Conservation (phyloP, 2,113 vertebrate species). For the Rhabdornis inornatus region DNA sequence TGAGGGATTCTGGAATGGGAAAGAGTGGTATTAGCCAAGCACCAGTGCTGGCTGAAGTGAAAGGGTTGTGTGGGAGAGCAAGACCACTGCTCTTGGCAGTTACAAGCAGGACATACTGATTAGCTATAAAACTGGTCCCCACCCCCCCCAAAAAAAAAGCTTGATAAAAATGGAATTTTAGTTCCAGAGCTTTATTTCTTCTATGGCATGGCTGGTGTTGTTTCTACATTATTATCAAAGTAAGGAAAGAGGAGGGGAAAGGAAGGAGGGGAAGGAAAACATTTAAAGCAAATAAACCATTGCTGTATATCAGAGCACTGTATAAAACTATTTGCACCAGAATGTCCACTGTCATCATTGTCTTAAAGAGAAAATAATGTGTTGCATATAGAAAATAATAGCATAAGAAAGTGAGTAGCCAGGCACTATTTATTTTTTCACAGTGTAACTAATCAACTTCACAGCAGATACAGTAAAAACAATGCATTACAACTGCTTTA, state of each 20-base stretch:
- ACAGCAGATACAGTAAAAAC: constrained; percentile 48
- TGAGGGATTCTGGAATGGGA: background rate
- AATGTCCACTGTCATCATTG: background rate
- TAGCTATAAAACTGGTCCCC: background rate
- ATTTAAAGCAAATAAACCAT: background rate
- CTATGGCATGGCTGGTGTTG: background rate
- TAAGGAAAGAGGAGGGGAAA: background rate
- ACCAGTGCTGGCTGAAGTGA: accelerated
- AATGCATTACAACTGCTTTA: constrained; percentile 31
- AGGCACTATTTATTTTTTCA: constrained; percentile 65
- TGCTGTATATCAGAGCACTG: background rate
- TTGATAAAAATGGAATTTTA: background rate
- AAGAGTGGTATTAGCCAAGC: background rate
- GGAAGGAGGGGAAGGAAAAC: background rate
- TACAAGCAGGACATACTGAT: background rate
- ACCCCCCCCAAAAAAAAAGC: too few species aligned
- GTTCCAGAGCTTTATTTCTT: background rate
- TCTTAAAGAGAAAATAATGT: background rate
- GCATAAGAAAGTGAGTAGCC: background rate
- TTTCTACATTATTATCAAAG: background rate
- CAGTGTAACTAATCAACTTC: constrained; percentile 51
- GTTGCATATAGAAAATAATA: background rate
- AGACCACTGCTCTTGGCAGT: background rate
- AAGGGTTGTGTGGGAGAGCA: background rate
- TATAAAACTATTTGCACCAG: background rate